Conservation (phyloP, 2,888 invertebrate genomes). For the Drosophila quinaria region DNA sequence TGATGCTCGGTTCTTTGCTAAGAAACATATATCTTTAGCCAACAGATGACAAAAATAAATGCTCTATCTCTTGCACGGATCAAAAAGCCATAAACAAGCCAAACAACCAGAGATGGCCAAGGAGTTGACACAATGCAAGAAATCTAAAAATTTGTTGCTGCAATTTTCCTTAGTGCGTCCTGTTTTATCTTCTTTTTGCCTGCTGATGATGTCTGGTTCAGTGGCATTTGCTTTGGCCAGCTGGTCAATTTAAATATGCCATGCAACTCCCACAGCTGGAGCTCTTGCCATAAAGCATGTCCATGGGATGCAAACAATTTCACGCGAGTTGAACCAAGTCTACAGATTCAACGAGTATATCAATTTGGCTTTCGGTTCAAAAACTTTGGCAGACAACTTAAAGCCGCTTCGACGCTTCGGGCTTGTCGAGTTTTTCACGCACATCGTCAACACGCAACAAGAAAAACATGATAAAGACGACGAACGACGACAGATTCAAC, state of each 20-base stretch:
- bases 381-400: constrained; percentile 60
- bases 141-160: constrained; percentile 42
- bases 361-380: constrained; percentile 54
- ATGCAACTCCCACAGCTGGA: constrained; percentile 44
- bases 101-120: constrained; percentile 44
- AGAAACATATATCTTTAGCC: constrained; percentile 4
- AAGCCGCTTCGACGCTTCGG: constrained; percentile 43
- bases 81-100: constrained; percentile 75
- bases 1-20: background rate
- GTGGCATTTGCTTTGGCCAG: constrained; percentile 42
- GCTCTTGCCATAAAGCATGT: constrained; percentile 59
- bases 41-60: constrained; percentile 62
- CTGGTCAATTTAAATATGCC: constrained; percentile 82
- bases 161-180: constrained; percentile 45
- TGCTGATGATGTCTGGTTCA: constrained; percentile 53
- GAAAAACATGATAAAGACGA: constrained; percentile 62
- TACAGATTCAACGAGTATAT: constrained; percentile 51
- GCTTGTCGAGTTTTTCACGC: constrained; percentile 50
- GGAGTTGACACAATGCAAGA: constrained; percentile 44
- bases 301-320: constrained; percentile 58
- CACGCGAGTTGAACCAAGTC: constrained; percentile 40
- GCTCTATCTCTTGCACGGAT: constrained; percentile 66
- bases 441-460: constrained; percentile 65
- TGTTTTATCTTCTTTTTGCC: background rate
- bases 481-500: constrained; percentile 68